These are phyloP conservation scores for Drosophila bocqueti DNA, from an alignment of 1,140 invertebrate genomes.

Conservation along the genomic window DNA sequence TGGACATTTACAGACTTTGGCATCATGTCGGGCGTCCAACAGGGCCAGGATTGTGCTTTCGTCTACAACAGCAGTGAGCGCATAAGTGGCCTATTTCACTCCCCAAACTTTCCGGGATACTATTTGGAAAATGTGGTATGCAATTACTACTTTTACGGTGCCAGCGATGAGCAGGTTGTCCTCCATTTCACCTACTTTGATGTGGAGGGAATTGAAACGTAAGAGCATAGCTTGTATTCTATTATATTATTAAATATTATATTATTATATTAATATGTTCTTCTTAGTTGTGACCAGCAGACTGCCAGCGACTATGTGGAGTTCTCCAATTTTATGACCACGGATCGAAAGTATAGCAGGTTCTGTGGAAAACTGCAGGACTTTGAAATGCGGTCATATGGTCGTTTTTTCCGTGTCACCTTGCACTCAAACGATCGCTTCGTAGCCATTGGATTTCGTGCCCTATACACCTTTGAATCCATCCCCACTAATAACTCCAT, in stretches of 20 bases:
- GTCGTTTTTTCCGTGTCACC: conserved; percentile 96
- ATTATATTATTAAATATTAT: background rate
- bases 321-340: conserved; percentile 96
- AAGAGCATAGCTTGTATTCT: conserved; percentile 85
- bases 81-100: conserved; percentile 93
- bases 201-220: conserved; percentile 96
- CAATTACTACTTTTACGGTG: conserved; percentile 97
- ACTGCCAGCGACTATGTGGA: conserved; percentile 97
- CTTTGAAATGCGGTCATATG: conserved; percentile 94
- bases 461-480: conserved; percentile 92
- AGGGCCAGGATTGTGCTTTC: conserved; percentile 92
- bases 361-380: conserved; percentile 93
- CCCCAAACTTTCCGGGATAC: conserved; percentile 96
- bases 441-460: conserved; percentile 97
- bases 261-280: background rate
- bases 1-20: conserved; percentile 87
- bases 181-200: conserved; percentile 96
- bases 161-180: conserved; percentile 91
- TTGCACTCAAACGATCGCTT: conserved; percentile 97
- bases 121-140: conserved; percentile 97
- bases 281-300: conserved; percentile 91
- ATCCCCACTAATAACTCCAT: conserved; percentile 24
- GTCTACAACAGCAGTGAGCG: conserved; percentile 92
- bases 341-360: conserved; percentile 93
- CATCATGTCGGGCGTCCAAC: conserved; percentile 91